Base-by-base conservation (phyloP, 2,797 vertebrate species). In the Odontamblyopus lacepedii region DNA sequence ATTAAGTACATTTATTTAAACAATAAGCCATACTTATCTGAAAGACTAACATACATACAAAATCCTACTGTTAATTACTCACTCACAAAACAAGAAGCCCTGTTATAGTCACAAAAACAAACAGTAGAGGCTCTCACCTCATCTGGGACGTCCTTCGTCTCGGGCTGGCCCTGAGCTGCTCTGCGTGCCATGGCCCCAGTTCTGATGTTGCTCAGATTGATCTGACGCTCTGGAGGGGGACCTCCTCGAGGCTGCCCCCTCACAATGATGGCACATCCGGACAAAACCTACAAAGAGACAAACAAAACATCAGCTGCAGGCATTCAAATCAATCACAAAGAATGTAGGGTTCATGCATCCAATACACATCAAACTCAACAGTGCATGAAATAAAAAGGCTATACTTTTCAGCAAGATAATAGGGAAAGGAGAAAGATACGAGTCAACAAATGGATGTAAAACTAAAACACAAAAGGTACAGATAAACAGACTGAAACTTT, bases 171-270 rank as follows among this genome's bases (percentile, higher is more conserved):
- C 9, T 94, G 95, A 6, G 93, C 95, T 0, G 96, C 97, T 0
- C 97, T 88, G 16, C 97, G 95, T 0, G 96, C 98, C 1, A 98
- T 94, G 76, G 92, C 94, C 4, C 97, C 96, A 0, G 97, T 94
- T 0, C 97, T 95, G 79, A 99, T 95, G 86, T 99, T 99, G 88
- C 98, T 99, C 63, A 99, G 96, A 90, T 99, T 98, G 90, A 99
- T 98, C 92, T 99, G 97, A 8, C 96, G 94, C 81, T 99, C 98
- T 0, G 98, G 98, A 27, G 97, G 97, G 0, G 98, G 98, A 0
- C 98, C 98, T 0, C 98, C 98, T 5, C 97, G 94, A 50, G 98
- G 97, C 86, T 99, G 98, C 8, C 98, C 98, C 6, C 98, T 92
- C 16, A 99, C 98, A 60, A 99, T 98, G 92, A 99, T 97, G 74